phyloP scores from a whole-genome alignment of 1,140 invertebrate genomes.

The Megalopta genalis region DNA sequence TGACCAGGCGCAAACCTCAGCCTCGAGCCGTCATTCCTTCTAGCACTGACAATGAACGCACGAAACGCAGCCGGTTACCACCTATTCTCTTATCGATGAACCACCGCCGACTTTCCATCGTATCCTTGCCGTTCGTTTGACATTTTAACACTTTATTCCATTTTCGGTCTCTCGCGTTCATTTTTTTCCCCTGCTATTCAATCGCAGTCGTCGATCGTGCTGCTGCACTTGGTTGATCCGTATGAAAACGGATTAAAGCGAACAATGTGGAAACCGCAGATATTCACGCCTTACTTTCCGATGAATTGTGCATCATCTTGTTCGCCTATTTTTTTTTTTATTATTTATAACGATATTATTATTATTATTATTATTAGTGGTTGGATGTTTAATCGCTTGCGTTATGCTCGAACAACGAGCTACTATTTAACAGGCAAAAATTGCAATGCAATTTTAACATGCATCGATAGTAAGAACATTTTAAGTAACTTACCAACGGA shows the following conservation, averaged over 20 bases:
- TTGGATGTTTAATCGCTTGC: background rate
- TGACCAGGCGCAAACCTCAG: constrained; percentile 39
- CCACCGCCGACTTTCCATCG: too few relatives aligned
- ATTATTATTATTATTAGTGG: background rate
- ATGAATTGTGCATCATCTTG: background rate
- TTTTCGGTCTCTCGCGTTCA: background rate
- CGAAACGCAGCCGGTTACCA: background rate
- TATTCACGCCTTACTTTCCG: background rate
- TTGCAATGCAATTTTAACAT: background rate
- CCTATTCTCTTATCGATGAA: constrained; percentile 10
- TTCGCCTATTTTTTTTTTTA: too few relatives aligned
- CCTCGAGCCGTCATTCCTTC: background rate
- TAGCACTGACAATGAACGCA: background rate
- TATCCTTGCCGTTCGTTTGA: background rate
- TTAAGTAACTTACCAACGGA: background rate
- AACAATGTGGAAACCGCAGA: background rate
- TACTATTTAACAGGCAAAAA: background rate
- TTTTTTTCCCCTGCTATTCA: background rate
- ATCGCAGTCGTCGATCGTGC: background rate
- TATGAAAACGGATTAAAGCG: background rate
- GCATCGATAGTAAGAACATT: background rate
- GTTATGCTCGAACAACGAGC: background rate
- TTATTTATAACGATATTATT: background rate
- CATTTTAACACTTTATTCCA: background rate
- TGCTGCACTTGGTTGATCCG: background rate